Base-by-base conservation (phyloP, 2,888 invertebrate species). In the Empis stercorea region DNA sequence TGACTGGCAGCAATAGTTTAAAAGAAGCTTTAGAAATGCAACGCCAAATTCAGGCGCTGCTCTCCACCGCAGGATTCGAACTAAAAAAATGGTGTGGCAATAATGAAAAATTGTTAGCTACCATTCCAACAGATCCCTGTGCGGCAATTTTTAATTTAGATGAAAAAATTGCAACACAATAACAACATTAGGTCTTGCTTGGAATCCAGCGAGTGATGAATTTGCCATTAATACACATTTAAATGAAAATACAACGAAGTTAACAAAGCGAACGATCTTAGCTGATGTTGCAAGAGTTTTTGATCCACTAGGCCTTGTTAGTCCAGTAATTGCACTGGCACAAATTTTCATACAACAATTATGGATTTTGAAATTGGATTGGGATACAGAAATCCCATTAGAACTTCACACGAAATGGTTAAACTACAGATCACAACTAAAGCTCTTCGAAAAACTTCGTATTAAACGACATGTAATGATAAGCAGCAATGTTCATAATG, bases 271-370 rank as follows among this genome's bases (percentile, higher is more conserved):
- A 9, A 42, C 30, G n/a, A 34, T 49, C 4, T 34, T 44, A 10
- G 46, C 43, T n/a, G 43, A 47, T 14, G 38, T 47, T 23, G 45
- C 50, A 16, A 48, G 46, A 36, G 30, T 49, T n/a, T 52, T 50
- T 34, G 51, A 51, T 47, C 48, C 51, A 39, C 20, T 54, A 11
- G 47, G 48, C 10, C 10, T 51, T 17, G 27, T 51, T 20, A 43
- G 20, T 20, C 48, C 51, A 41, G 41, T 52, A 15, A 38, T 51
- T 9, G 46, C 51, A 2, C 48, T 30, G 14, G 50, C 45, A 14
- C 50, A 54, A 14, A 45, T 49, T 16, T 46, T 51, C 3, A 10
- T 54, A 32, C 54, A 51, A 37, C 32, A 52, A 17, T 16, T 52
- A 10, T 53, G 50, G 52, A 16, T 17, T 30, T 30, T 48, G 9